Evolutionary conservation across 2,888 invertebrate species (phyloP).

Genomic region (Macrosiphum euphorbiae): DNA sequence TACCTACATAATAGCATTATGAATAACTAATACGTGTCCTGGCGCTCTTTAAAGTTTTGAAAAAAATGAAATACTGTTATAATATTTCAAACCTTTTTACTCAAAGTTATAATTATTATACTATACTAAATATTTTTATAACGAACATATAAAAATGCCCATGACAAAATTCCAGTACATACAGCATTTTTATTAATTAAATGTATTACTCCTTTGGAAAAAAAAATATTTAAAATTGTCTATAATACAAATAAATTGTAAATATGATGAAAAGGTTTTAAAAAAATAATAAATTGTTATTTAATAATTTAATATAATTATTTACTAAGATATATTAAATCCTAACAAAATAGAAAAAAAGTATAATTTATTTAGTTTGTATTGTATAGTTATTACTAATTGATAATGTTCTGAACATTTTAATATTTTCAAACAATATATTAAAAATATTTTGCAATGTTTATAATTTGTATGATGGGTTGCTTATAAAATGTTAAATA

Average conservation of each 20-base stretch:
- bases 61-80: not conserved
- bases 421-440: not conserved
- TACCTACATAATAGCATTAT: not conserved
- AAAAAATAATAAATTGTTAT: not conserved
- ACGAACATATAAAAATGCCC: not conserved
- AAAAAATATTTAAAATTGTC: not conserved
- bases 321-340: not conserved
- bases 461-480: not conserved
- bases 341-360: not conserved
- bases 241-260: not conserved
- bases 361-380: not conserved
- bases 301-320: not conserved
- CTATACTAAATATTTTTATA: not conserved
- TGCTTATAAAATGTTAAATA: not conserved
- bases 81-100: not conserved
- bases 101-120: not conserved
- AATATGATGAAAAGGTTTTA: not conserved
- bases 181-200: not conserved
- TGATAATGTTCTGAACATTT: not conserved
- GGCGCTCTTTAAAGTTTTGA: not conserved
- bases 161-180: not conserved
- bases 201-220: not conserved
- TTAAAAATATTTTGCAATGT: not conserved
- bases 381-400: not conserved
- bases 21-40: not conserved